phyloP scores from a whole-genome alignment of 1,140 invertebrate genomes.

The Diabrotica virgifera region DNA sequence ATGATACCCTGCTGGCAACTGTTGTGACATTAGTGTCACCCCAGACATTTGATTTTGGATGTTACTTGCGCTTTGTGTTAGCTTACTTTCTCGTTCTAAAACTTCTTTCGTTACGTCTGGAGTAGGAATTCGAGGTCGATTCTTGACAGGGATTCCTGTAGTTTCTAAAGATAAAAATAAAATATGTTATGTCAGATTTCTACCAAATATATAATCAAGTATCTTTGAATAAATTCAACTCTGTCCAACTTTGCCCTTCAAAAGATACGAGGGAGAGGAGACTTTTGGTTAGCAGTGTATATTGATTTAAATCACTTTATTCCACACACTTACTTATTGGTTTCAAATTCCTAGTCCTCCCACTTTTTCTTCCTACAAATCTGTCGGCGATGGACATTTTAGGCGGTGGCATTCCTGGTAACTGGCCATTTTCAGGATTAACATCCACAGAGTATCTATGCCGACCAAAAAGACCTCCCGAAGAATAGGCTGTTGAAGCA shows the following conservation, averaged over 20 bases:
- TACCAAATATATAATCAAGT: too few species aligned
- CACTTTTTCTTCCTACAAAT: constrained; percentile 74
- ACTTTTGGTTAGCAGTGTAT: too few species aligned
- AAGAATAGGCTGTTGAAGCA: constrained; percentile 79
- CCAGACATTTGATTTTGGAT: constrained; percentile 44
- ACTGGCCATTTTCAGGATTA: constrained; percentile 68
- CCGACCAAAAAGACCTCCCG: constrained; percentile 70
- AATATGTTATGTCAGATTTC: too few species aligned
- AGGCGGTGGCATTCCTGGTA: constrained; percentile 48
- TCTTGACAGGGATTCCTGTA: constrained; percentile 64
- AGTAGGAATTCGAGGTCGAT: constrained; percentile 78
- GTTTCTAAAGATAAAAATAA: constrained; percentile 26
- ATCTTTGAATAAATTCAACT: too few species aligned
- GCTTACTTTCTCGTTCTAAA: constrained; percentile 64
- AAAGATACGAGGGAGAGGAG: too few species aligned
- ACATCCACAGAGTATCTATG: constrained; percentile 66
- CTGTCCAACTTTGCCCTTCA: too few species aligned
- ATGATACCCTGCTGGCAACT: constrained; percentile 54
- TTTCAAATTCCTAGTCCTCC: constrained; percentile 55
- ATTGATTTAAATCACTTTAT: too few species aligned
- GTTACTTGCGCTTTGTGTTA: constrained; percentile 44
- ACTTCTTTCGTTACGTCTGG: constrained; percentile 80
- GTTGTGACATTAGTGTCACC: constrained; percentile 62
- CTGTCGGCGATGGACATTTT: constrained; percentile 80
- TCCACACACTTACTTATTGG: neutral